Base-by-base conservation (phyloP, 2,797 vertebrate species). In the Acestrorhynchus altus region DNA sequence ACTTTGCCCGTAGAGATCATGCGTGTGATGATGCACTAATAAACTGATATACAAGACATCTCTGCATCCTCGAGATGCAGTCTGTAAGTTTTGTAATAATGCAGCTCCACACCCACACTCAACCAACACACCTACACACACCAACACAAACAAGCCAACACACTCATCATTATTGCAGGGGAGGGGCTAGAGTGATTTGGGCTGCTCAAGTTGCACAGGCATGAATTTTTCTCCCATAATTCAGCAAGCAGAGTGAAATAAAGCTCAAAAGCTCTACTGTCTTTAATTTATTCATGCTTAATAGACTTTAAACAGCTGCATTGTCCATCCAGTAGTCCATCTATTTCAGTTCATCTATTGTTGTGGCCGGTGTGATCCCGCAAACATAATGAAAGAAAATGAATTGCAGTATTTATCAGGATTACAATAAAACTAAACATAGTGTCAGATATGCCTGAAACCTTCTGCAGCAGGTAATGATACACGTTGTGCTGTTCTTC, bases 401-500 rank as follows among this genome's bases (percentile, higher is more conserved):
- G 0, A 8, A 66, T 66, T 44, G 8, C 42, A 26, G 24, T 4
- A 13, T 7, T 13, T 9, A 18, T 16, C 7, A 7, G 12, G 47
- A 20, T 31, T 35, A 51, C 35, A 35, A n/a, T 18, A n/a, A 16
- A 68, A 52, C 24, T 12, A 31, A 35, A 35, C 31, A 2, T 35
- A 6, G 12, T n/a, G 44, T 61, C 22, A 60, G 24, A 72, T 11
- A 66, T 52, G 46, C 9, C 18, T 4, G 28, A 66, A 49, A 72
- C 31, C 64, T 46, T 9, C 26, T 31, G 47, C 24, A 64, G 20
- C 3, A 46, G 68, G 73, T 70, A 46, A 70, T 24, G 40, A 39
- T 40, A 42, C 54, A 26, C 44, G 42, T 11, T 52, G 24, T 71
- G 79, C 64, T 40, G 39, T 72, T 59, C 72, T 54, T n/a, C 16